These are phyloP conservation scores for Yponomeuta malinellus DNA, from an alignment of 2,888 invertebrate genomes.

Conservation along the genomic window DNA sequence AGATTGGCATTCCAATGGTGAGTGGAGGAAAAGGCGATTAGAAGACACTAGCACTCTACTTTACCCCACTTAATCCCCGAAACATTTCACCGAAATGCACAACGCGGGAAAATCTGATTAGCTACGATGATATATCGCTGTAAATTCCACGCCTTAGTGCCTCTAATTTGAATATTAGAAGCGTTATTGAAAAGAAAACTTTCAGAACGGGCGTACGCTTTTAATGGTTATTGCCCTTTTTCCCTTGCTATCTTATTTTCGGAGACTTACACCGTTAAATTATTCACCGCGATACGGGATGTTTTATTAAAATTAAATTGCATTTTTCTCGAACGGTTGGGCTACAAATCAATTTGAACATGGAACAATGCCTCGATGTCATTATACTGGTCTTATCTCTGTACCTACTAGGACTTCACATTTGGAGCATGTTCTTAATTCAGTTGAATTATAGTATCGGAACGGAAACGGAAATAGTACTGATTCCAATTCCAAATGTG, in stretches of 20 bases:
- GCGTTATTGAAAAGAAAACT: conserved; percentile 75
- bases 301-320: conserved; percentile 27
- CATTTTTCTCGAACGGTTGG: conserved; percentile 20
- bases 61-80: conserved; percentile 39
- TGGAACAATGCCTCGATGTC: conserved; percentile 15
- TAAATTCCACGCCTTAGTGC: conserved; percentile 64
- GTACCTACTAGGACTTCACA: conserved; percentile 22
- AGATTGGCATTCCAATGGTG: not conserved
- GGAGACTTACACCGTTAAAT: conserved; percentile 30
- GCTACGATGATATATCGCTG: conserved; percentile 69
- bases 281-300: conserved; percentile 39
- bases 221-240: conserved; percentile 71
- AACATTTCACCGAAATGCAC: conserved; percentile 50
- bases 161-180: conserved; percentile 75
- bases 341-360: conserved; percentile 21
- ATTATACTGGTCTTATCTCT: conserved; percentile 6
- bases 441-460: conserved; percentile 61
- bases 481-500: conserved; percentile 71
- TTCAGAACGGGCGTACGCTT: conserved; percentile 56
- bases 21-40: not conserved
- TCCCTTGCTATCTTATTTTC: conserved; percentile 41
- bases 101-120: conserved; percentile 62
- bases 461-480: conserved; percentile 74
- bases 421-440: conserved; percentile 66
- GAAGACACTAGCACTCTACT: conserved; percentile 9